phyloP scores from a whole-genome alignment of 2,888 invertebrate species.

The Stegana nigrithorax region DNA sequence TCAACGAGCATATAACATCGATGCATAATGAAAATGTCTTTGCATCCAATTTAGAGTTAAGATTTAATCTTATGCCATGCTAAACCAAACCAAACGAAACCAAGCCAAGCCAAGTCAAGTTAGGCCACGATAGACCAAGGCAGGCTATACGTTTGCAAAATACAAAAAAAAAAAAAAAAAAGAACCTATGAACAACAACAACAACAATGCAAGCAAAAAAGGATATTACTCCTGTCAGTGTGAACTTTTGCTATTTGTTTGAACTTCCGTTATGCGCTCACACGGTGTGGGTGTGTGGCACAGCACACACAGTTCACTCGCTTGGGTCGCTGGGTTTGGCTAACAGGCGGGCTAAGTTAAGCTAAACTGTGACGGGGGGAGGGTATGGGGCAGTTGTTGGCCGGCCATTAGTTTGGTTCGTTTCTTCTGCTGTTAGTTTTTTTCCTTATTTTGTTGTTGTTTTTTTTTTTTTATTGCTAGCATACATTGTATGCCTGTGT shows the following conservation, averaged over 20 bases:
- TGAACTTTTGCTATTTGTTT: slow-evolving; percentile 40
- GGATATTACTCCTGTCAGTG: slow-evolving; percentile 38
- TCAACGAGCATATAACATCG: neutral
- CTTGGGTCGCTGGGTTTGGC: neutral
- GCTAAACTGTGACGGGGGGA: too few relatives aligned
- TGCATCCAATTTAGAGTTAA: slow-evolving; percentile 31
- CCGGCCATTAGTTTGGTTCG: too few relatives aligned
- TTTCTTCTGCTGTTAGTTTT: too few relatives aligned
- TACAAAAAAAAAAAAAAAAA: slow-evolving; percentile 2
- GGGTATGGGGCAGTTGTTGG: too few relatives aligned
- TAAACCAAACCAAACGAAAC: too few relatives aligned
- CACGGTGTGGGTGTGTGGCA: neutral
- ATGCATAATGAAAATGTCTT: slow-evolving; percentile 38
- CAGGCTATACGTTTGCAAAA: too few relatives aligned
- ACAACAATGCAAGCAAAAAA: slow-evolving; percentile 26
- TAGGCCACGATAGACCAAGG: neutral
- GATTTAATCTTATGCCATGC: slow-evolving; percentile 47
- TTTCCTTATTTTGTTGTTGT: too few relatives aligned
- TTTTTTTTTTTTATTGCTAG: too few relatives aligned
- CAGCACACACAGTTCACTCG: too few relatives aligned
- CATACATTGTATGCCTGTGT: too few relatives aligned
- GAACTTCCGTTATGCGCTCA: slow-evolving; percentile 37
- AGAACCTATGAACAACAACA: slow-evolving; percentile 1
- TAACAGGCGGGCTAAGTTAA: neutral
- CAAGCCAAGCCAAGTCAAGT: too few relatives aligned